Percentiles rank a stretch among this genome's conserved stretches.
Conservation (phyloP, 2,113 vertebrate genomes). For the Cynoglossus semilaevis region DNA sequence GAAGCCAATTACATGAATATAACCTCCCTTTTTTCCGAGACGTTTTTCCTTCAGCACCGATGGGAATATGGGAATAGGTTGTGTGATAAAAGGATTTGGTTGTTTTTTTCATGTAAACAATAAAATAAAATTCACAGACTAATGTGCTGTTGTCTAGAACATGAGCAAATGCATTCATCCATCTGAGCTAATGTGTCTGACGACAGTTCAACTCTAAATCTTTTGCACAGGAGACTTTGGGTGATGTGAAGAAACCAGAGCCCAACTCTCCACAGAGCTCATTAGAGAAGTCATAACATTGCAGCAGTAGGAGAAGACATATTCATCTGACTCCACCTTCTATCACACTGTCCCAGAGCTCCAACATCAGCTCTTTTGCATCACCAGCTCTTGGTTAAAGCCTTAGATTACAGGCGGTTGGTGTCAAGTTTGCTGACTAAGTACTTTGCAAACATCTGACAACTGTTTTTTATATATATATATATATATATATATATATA, state of each 20-base stretch:
- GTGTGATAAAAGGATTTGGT: constrained; percentile 5
- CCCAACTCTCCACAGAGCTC: constrained; percentile 71
- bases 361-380: constrained; percentile 49
- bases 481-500: no score
- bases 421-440: constrained; percentile 33
- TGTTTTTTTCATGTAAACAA: constrained; percentile 42
- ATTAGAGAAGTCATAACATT: constrained; percentile 68
- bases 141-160: constrained; percentile 55
- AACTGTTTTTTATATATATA: constrained; percentile 2
- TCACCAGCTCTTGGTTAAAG: constrained; percentile 32
- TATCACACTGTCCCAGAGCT: constrained; percentile 28
- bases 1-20: no score
- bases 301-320: constrained; percentile 61
- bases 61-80: constrained; percentile 18
- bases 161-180: constrained; percentile 65
- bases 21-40: no score
- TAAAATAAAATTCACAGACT: constrained; percentile 41
- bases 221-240: constrained; percentile 48
- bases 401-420: constrained; percentile 30
- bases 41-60: constrained; percentile 27
- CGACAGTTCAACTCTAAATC: constrained; percentile 58
- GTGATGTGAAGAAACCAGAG: constrained; percentile 58
- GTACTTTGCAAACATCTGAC: constrained; percentile 22
- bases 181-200: constrained; percentile 59
- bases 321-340: constrained; percentile 57